These are phyloP conservation scores for Scaptomyza flava DNA, from an alignment of 2,888 invertebrate species.

Conservation along the genomic window DNA sequence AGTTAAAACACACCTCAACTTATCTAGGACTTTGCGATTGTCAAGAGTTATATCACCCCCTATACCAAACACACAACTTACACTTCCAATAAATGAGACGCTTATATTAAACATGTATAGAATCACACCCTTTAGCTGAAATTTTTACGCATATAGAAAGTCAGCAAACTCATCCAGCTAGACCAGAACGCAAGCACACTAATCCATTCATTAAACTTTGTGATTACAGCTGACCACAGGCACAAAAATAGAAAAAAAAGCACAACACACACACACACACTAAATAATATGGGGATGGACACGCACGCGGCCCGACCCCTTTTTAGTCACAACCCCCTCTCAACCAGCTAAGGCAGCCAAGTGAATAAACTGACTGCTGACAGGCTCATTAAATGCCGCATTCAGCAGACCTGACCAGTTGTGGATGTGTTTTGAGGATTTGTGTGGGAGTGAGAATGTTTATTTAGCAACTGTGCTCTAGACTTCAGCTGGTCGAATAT, in stretches of 20 bases:
- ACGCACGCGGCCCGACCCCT: constrained; percentile 19
- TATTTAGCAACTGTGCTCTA: constrained; percentile 22
- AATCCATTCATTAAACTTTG: constrained; percentile 79
- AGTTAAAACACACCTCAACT: too few species aligned
- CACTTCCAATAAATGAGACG: constrained; percentile 3
- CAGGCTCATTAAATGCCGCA: constrained; percentile 76
- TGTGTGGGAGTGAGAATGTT: constrained; percentile 17
- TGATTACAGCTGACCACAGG: constrained; percentile 76
- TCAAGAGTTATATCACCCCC: background rate
- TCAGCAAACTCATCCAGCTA: background rate
- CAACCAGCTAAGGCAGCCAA: constrained; percentile 29
- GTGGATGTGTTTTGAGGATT: constrained; percentile 6
- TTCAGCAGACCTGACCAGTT: constrained; percentile 54
- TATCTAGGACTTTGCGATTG: background rate
- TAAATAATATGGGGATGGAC: constrained; percentile 5
- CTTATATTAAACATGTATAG: constrained; percentile 7
- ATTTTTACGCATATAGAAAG: background rate
- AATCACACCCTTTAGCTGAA: constrained; percentile 14
- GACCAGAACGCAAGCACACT: constrained; percentile 19
- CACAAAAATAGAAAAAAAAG: constrained; percentile 7
- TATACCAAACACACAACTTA: background rate
- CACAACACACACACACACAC: background rate
- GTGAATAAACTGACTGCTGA: constrained; percentile 72
- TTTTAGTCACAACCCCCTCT: constrained; percentile 1
- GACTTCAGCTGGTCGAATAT: constrained; percentile 4